These are phyloP conservation scores for Sitobion miscanthi DNA, from an alignment of 1,140 invertebrate genomes.

Conservation along the genomic window DNA sequence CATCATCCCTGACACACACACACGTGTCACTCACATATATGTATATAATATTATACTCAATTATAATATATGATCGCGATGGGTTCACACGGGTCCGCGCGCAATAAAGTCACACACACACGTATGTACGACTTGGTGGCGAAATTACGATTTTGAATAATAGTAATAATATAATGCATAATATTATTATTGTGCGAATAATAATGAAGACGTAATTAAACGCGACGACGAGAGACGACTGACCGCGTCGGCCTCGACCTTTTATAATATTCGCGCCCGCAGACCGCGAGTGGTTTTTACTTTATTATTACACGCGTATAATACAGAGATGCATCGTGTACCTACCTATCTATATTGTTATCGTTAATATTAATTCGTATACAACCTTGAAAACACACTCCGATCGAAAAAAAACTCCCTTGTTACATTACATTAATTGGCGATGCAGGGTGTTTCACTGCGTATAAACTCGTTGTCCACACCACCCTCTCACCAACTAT, in stretches of 20 bases:
- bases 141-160: neutral
- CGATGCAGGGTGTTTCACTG: neutral
- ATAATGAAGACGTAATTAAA: neutral
- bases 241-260: conserved; percentile 4
- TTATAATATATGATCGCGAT: neutral
- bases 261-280: neutral
- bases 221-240: neutral
- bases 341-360: neutral
- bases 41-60: neutral
- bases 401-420: neutral
- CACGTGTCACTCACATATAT: neutral
- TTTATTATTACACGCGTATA: neutral
- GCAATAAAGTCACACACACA: neutral
- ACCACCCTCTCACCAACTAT: neutral
- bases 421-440: neutral
- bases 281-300: neutral
- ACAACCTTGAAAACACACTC: neutral
- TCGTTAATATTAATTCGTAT: neutral
- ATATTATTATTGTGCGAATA: neutral
- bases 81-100: neutral
- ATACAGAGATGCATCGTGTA: neutral
- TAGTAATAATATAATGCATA: neutral
- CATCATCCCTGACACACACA: neutral
- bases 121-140: too few species aligned
- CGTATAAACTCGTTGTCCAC: neutral